A percentile compares a stretch with the other conserved stretches of the same genome.
Conservation (phyloP, 2,888 invertebrate genomes). For the Blastobasis lacticolella region DNA sequence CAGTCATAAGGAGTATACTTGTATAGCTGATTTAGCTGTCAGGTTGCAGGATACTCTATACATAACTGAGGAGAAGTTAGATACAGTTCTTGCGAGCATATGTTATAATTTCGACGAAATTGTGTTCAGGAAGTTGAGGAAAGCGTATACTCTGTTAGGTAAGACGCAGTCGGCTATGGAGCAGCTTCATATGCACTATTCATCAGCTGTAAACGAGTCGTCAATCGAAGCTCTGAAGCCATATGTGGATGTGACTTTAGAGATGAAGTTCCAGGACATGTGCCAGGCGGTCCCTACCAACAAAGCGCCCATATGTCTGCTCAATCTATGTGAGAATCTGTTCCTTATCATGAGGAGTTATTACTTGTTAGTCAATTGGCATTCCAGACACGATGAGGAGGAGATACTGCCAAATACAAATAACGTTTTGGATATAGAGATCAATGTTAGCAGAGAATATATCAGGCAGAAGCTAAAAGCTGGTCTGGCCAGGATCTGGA, state of each 20-base stretch:
- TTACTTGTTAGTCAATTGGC: slow-evolving; percentile 85
- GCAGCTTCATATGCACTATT: slow-evolving; percentile 95
- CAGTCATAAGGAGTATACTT: slow-evolving; percentile 90
- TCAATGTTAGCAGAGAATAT: slow-evolving; percentile 82
- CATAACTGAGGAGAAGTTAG: slow-evolving; percentile 92
- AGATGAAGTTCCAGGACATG: slow-evolving; percentile 83
- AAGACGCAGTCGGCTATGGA: slow-evolving; percentile 96
- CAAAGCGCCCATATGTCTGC: slow-evolving; percentile 78
- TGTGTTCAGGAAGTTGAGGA: slow-evolving; percentile 87
- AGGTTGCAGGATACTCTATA: slow-evolving; percentile 93
- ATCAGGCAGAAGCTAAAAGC: slow-evolving; percentile 91
- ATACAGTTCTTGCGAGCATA: slow-evolving; percentile 87
- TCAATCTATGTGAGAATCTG: slow-evolving; percentile 89
- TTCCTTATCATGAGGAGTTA: slow-evolving; percentile 89
- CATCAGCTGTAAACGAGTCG: slow-evolving; percentile 90
- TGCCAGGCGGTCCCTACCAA: slow-evolving; percentile 75
- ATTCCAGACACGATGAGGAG: slow-evolving; percentile 69
- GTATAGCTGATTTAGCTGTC: slow-evolving; percentile 89
- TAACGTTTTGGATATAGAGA: slow-evolving; percentile 73
- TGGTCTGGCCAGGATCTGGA: slow-evolving; percentile 91
- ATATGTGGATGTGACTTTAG: slow-evolving; percentile 40
- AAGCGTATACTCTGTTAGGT: slow-evolving; percentile 90
- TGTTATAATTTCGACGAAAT: slow-evolving; percentile 83
- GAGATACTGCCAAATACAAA: slow-evolving; percentile 31
- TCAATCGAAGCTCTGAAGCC: slow-evolving; percentile 77